A percentile compares a stretch with the other conserved stretches of the same genome.
These are phyloP conservation scores for Scyliorhinus canicula DNA, from an alignment of 2,797 vertebrate species.

Conservation along the genomic window DNA sequence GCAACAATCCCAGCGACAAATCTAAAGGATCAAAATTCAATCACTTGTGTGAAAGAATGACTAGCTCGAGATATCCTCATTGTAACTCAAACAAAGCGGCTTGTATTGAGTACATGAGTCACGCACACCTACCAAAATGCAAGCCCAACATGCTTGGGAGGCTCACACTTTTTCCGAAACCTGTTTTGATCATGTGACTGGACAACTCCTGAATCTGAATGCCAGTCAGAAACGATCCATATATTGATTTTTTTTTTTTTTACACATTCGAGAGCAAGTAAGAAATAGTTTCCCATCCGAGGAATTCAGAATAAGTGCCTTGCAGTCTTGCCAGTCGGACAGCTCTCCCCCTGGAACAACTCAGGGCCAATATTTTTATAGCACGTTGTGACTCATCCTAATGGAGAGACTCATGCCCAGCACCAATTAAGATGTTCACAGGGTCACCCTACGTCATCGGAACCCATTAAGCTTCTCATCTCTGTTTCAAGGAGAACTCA, in stretches of 20 bases:
- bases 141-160: not conserved
- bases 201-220: not conserved
- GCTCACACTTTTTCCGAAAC: not conserved
- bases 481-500: not conserved
- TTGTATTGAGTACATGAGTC: not conserved
- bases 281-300: not conserved
- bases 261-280: not conserved
- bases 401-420: not conserved
- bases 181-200: not conserved
- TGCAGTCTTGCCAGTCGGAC: not conserved
- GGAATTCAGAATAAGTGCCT: not conserved
- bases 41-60: not conserved
- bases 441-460: not conserved
- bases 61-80: not conserved
- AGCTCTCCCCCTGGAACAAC: not conserved
- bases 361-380: not conserved
- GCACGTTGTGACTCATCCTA: not conserved
- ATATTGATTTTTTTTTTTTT: not conserved
- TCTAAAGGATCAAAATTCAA: not conserved
- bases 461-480: not conserved
- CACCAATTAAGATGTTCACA: not conserved
- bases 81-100: not conserved
- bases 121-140: too few relatives aligned
- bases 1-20: not conserved
- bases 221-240: not conserved